These are phyloP conservation scores for Zootermopsis nevadensis DNA, from an alignment of 2,888 invertebrate genomes.

Conservation along the genomic window DNA sequence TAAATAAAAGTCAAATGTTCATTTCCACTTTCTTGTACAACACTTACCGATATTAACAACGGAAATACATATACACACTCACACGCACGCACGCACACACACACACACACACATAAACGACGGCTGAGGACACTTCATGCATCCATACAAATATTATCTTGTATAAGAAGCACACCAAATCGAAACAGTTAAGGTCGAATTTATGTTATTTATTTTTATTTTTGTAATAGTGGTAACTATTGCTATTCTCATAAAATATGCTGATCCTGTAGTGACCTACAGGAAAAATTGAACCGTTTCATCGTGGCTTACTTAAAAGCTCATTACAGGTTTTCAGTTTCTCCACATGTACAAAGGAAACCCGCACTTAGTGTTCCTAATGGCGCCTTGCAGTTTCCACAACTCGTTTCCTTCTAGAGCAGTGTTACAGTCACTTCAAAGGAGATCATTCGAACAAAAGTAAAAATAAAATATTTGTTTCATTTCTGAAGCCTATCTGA, in stretches of 20 bases:
- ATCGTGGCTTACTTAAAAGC: neutral
- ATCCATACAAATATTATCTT: slow-evolving; percentile 12
- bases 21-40: slow-evolving; percentile 26
- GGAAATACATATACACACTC: neutral
- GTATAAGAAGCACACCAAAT: slow-evolving; percentile 20
- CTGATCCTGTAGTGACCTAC: neutral
- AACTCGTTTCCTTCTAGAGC: neutral
- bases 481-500: neutral
- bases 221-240: slow-evolving; percentile 14
- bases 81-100: neutral
- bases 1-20: slow-evolving; percentile 18
- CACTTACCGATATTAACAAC: slow-evolving; percentile 22
- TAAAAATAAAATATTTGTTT: neutral
- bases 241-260: slow-evolving; percentile 35
- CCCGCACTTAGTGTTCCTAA: neutral
- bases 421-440: neutral
- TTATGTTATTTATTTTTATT: neutral
- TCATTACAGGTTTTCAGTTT: neutral
- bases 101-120: too few relatives aligned
- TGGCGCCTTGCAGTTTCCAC: neutral
- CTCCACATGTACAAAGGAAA: neutral
- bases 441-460: neutral
- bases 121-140: neutral
- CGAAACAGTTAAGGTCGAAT: slow-evolving; percentile 15
- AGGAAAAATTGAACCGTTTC: neutral